Evolutionary conservation across 2,888 invertebrate genomes (phyloP).

Genomic region (Caenorhabditis afra): DNA sequence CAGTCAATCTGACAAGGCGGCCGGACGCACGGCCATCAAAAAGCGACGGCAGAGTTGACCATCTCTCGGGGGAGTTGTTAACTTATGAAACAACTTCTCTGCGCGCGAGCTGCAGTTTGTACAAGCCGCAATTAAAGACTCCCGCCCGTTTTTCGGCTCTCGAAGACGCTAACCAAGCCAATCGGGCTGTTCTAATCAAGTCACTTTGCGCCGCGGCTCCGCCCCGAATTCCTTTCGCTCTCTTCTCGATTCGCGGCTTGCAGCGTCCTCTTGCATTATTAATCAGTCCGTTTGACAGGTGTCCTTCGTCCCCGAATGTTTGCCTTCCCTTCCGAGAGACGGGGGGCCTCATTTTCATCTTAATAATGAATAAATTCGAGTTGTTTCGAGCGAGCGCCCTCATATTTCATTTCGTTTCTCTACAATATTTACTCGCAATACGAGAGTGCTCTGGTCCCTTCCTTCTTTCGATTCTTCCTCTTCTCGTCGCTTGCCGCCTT

Average conservation of each 20-base stretch:
- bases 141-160: background rate
- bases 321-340: slow-evolving; percentile 18
- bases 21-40: slow-evolving; percentile 28
- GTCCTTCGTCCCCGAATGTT: slow-evolving; percentile 20
- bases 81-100: slow-evolving; percentile 59
- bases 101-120: slow-evolving; percentile 48
- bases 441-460: slow-evolving; percentile 38
- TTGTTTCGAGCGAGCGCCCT: slow-evolving; percentile 6
- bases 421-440: slow-evolving; percentile 60
- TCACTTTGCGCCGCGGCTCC: background rate
- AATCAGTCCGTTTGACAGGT: slow-evolving; percentile 48
- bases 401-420: slow-evolving; percentile 45
- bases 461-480: slow-evolving; percentile 12
- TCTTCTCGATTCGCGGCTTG: background rate
- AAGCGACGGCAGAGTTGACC: slow-evolving; percentile 35
- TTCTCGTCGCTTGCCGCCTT: slow-evolving; percentile 11
- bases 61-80: slow-evolving; percentile 55
- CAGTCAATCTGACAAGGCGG: slow-evolving; percentile 29
- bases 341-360: slow-evolving; percentile 35
- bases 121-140: slow-evolving; percentile 48
- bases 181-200: slow-evolving; percentile 20
- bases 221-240: background rate
- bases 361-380: slow-evolving; percentile 43
- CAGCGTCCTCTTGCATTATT: slow-evolving; percentile 16
- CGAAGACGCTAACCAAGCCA: slow-evolving; percentile 26